Conservation (phyloP, 1,140 invertebrate species). For the Pemphigus obesinymphae region DNA sequence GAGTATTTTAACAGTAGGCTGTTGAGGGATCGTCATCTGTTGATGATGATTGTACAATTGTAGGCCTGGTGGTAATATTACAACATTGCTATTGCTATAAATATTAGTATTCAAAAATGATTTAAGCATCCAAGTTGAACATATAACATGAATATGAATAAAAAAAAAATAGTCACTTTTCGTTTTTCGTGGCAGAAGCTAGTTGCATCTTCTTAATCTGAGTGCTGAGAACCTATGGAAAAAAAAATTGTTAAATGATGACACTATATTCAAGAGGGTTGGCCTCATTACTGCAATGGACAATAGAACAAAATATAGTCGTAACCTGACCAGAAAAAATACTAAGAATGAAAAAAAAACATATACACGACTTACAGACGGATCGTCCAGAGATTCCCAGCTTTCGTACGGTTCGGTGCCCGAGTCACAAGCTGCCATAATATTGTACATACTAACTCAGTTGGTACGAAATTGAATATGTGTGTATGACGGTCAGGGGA, state of each 20-base stretch:
- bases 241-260: neutral
- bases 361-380: conserved; percentile 10
- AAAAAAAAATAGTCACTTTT: conserved; percentile 16
- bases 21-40: conserved; percentile 30
- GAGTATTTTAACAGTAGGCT: conserved; percentile 29
- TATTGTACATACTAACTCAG: conserved; percentile 31
- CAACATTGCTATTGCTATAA: conserved; percentile 38
- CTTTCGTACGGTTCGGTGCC: conserved; percentile 32
- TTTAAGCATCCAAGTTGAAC: neutral
- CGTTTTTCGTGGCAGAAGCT: conserved; percentile 16
- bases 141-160: neutral
- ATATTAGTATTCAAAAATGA: neutral
- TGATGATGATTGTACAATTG: conserved; percentile 28
- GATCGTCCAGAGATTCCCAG: conserved; percentile 36
- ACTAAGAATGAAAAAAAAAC: neutral
- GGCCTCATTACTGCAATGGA: too few species aligned
- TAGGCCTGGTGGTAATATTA: conserved; percentile 25
- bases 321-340: neutral
- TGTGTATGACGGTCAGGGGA: neutral
- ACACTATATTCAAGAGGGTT: too few species aligned
- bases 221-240: conserved; percentile 2
- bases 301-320: too few species aligned
- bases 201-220: conserved; percentile 36
- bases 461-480: neutral
- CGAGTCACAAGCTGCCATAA: conserved; percentile 28